A percentile compares a stretch with the other conserved stretches of the same genome.
These are phyloP conservation scores for Agonopterix alstromeriana DNA, from an alignment of 2,888 invertebrate species.

Conservation along the genomic window DNA sequence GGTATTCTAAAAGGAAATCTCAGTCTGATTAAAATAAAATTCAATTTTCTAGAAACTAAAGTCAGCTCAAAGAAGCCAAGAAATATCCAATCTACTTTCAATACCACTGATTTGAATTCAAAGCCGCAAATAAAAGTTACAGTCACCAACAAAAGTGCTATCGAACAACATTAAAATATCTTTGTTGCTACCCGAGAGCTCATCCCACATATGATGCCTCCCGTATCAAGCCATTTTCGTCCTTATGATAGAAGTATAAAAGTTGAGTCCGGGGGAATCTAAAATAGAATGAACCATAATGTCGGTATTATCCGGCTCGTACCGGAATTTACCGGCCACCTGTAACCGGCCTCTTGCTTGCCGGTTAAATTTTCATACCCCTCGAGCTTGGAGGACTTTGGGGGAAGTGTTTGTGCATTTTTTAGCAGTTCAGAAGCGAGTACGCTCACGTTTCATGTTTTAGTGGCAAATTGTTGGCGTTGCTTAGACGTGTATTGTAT, in stretches of 20 bases:
- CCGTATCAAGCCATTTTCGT: too few relatives aligned
- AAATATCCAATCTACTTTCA: background rate
- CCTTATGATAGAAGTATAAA: too few relatives aligned
- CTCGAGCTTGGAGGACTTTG: slow-evolving; percentile 30
- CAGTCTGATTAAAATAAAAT: too few relatives aligned
- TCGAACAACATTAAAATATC: slow-evolving; percentile 22
- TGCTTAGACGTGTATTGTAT: background rate
- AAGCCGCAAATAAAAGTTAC: slow-evolving; percentile 3
- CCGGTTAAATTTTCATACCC: slow-evolving; percentile 53
- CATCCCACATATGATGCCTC: too few relatives aligned
- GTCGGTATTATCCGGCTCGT: slow-evolving; percentile 35
- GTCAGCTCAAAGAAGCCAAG: too few relatives aligned
- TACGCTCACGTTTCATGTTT: slow-evolving; percentile 2
- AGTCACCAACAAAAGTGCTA: slow-evolving; percentile 13
- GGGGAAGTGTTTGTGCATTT: slow-evolving; percentile 50
- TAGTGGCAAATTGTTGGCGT: slow-evolving; percentile 3
- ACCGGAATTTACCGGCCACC: slow-evolving; percentile 58
- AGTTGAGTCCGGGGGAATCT: too few relatives aligned
- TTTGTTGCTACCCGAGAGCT: slow-evolving; percentile 14
- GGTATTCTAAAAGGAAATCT: too few relatives aligned
- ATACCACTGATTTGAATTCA: slow-evolving; percentile 3
- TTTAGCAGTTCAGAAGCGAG: slow-evolving; percentile 19
- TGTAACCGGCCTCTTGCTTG: slow-evolving; percentile 35
- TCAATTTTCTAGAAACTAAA: too few relatives aligned
- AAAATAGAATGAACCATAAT: slow-evolving; percentile 18